phyloP scores from a whole-genome alignment of 2,797 vertebrate genomes.

The Rhadinocentrus ornatus region DNA sequence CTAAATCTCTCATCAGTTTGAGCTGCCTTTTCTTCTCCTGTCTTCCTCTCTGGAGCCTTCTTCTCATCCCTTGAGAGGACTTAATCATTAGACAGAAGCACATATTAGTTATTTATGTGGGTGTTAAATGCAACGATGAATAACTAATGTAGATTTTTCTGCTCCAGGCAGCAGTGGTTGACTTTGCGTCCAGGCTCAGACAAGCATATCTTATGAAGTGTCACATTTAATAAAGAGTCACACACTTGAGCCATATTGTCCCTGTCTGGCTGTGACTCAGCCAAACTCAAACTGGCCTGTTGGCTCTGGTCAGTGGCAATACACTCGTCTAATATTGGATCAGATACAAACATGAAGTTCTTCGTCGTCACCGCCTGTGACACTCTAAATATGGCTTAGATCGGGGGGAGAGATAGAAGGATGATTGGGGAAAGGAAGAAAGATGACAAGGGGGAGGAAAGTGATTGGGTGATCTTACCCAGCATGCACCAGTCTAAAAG shows the following conservation, averaged over 20 bases:
- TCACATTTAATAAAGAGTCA: constrained; percentile 68
- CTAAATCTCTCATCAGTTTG: constrained; percentile 63
- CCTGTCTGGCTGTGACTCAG: constrained; percentile 69
- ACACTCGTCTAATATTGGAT: constrained; percentile 45
- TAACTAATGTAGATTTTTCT: constrained; percentile 64
- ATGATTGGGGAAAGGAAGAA: constrained; percentile 40
- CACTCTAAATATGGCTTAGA: constrained; percentile 43
- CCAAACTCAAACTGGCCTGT: constrained; percentile 44
- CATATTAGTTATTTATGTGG: constrained; percentile 76
- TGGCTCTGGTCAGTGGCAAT: constrained; percentile 53
- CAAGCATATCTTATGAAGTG: constrained; percentile 53
- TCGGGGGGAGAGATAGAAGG: constrained; percentile 48
- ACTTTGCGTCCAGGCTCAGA: constrained; percentile 52
- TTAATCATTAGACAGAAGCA: constrained; percentile 69
- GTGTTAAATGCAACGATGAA: constrained; percentile 63
- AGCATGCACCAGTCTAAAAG: constrained; percentile 66
- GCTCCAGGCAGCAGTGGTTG: constrained; percentile 39
- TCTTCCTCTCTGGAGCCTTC: constrained; percentile 14
- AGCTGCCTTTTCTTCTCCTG: constrained; percentile 33
- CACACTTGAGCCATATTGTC: constrained; percentile 57
- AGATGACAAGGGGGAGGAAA: constrained; percentile 54
- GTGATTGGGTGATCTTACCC: constrained; percentile 64
- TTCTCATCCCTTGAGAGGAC: constrained; percentile 34
- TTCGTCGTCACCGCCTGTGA: constrained; percentile 5
- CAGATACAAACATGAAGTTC: constrained; percentile 26